Evolutionary conservation across 2,113 vertebrate species (phyloP).

Genomic region (Sylvietta virens): DNA sequence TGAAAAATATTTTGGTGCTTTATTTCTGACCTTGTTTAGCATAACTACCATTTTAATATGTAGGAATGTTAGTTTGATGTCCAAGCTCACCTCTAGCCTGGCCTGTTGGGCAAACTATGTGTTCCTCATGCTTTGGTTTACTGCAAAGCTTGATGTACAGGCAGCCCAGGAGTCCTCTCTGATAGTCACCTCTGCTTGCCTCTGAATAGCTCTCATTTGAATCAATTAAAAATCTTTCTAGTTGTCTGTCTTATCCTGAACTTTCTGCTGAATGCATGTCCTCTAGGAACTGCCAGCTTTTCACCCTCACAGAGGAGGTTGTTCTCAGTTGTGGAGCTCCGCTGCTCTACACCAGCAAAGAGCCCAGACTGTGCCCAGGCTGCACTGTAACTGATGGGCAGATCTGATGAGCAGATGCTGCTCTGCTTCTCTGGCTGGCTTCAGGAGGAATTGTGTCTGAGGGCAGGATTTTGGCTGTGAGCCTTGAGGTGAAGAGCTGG

Average conservation of each 20-base stretch:
- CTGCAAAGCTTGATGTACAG: not conserved
- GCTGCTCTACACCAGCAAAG: not conserved
- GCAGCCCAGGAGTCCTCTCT: not conserved
- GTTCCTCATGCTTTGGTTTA: not conserved
- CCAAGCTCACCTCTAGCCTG: not conserved
- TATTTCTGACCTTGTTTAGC: not conserved
- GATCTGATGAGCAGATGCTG: not conserved
- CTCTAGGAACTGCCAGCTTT: not conserved
- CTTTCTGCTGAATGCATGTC: not conserved
- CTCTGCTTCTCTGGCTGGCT: not conserved
- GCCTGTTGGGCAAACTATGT: not conserved
- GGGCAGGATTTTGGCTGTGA: slow-evolving; percentile 43
- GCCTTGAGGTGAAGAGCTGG: slow-evolving; percentile 45
- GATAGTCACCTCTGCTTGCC: not conserved
- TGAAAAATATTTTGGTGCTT: not conserved
- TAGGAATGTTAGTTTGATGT: not conserved
- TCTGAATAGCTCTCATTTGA: not conserved
- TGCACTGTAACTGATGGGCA: not conserved
- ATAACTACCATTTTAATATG: not conserved
- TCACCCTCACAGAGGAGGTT: not conserved
- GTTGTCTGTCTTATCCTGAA: not conserved
- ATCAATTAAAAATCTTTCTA: not conserved
- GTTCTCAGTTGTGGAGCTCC: not conserved
- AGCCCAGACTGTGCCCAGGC: not conserved
- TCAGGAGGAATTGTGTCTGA: slow-evolving; percentile 21